A percentile compares a stretch with the other conserved stretches of the same genome.
These are phyloP conservation scores for Leptatherina wallacei DNA, from an alignment of 2,797 vertebrate species.

Conservation along the genomic window DNA sequence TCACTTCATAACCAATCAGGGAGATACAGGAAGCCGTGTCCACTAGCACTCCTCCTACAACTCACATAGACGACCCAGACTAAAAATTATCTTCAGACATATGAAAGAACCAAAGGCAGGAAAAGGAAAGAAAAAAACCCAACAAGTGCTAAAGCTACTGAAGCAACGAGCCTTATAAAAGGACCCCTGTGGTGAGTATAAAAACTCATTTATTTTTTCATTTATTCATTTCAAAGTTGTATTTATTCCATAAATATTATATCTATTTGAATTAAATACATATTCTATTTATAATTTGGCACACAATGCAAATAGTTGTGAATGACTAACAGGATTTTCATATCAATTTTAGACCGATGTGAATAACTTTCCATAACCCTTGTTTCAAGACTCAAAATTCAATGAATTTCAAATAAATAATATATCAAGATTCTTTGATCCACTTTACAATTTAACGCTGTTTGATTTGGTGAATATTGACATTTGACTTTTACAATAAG, in stretches of 20 bases:
- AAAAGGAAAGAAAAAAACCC: constrained; percentile 18
- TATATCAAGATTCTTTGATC: background rate
- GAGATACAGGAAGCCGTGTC: constrained; percentile 74
- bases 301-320: background rate
- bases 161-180: constrained; percentile 22
- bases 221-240: background rate
- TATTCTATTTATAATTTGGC: background rate
- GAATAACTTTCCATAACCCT: background rate
- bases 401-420: background rate
- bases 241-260: background rate
- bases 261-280: background rate
- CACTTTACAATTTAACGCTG: background rate
- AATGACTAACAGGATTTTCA: background rate
- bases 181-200: constrained; percentile 43
- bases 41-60: constrained; percentile 41
- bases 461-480: background rate
- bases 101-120: constrained; percentile 33
- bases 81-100: constrained; percentile 40
- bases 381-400: background rate
- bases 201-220: background rate
- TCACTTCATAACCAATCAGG: constrained; percentile 73
- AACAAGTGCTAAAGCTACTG: constrained; percentile 15
- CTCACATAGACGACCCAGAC: constrained; percentile 50
- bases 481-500: constrained; percentile 2
- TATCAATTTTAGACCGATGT: background rate